Conservation (phyloP, 92 coral and sea anemone genomes). For the Palythoa grandiflora region DNA sequence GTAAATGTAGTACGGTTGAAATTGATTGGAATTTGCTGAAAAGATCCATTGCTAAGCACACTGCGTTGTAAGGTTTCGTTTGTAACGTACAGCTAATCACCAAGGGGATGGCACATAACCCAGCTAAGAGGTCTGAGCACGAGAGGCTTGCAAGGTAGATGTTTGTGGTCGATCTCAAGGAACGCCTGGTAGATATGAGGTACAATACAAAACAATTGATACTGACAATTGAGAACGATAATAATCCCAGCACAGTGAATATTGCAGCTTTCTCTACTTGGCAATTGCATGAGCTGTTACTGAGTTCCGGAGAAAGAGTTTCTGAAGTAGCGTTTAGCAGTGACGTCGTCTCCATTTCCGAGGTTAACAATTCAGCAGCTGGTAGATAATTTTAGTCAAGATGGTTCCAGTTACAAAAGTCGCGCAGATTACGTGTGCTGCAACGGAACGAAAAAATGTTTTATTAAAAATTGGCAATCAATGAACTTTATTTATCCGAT, state of each 20-base stretch:
- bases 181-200: slow-evolving; percentile 57
- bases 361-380: neutral
- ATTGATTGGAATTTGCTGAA: slow-evolving; percentile 63
- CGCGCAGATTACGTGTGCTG: too few species aligned
- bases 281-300: neutral
- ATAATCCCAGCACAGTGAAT: slow-evolving; percentile 33
- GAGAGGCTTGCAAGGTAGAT: slow-evolving; percentile 68
- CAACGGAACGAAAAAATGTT: too few species aligned
- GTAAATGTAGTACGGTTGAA: slow-evolving; percentile 71
- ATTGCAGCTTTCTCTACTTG: slow-evolving; percentile 3
- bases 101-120: slow-evolving; percentile 64
- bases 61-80: neutral
- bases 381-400: too few species aligned
- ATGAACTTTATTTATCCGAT: too few species aligned
- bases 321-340: neutral
- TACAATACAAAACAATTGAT: slow-evolving; percentile 67
- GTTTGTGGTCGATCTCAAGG: slow-evolving; percentile 69
- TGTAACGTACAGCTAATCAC: slow-evolving; percentile 43
- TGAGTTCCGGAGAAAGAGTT: neutral
- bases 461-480: too few species aligned
- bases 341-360: neutral
- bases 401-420: too few species aligned
- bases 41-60: slow-evolving; percentile 61
- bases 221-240: slow-evolving; percentile 51
- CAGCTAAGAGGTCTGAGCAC: slow-evolving; percentile 71